phyloP scores from a whole-genome alignment of 1,140 invertebrate genomes.

The Oncopeltus fasciatus region DNA sequence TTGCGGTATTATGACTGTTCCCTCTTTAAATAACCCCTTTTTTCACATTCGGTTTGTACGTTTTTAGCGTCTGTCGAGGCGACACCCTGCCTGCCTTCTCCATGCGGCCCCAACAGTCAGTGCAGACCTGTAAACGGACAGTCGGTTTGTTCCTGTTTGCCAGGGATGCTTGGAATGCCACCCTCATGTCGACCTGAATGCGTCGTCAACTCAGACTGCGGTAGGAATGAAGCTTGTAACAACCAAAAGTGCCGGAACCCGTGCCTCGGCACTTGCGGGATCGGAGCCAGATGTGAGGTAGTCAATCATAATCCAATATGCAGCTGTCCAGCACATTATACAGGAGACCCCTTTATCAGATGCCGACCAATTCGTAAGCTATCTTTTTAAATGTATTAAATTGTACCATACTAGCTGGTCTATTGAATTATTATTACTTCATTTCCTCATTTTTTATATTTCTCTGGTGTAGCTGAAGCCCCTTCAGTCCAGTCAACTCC shows the following conservation, averaged over 20 bases:
- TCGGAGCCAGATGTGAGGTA: constrained; percentile 46
- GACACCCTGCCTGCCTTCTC: constrained; percentile 33
- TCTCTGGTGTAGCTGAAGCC: constrained; percentile 22
- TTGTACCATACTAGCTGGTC: no score
- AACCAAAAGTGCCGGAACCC: constrained; percentile 40
- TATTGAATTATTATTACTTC: no score
- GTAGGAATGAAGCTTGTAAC: constrained; percentile 36
- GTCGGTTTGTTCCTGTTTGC: constrained; percentile 40
- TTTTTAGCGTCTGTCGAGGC: constrained; percentile 11
- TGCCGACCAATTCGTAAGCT: constrained; percentile 42
- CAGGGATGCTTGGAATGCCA: constrained; percentile 32
- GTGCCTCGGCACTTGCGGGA: constrained; percentile 39
- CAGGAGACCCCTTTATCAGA: constrained; percentile 59
- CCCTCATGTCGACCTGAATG: constrained; percentile 39
- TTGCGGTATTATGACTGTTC: neutral
- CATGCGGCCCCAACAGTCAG: constrained; percentile 45
- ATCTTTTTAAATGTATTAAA: no score
- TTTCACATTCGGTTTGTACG: neutral
- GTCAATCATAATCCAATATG: constrained; percentile 48
- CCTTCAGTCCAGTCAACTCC: constrained; percentile 27
- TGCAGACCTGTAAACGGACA: constrained; percentile 40
- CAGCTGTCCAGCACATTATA: constrained; percentile 45
- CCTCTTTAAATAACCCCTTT: neutral
- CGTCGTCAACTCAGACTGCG: constrained; percentile 37
- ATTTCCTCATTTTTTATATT: constrained; percentile 6